phyloP scores from a whole-genome alignment of 92 coral and sea anemone species.

The Phenganax stokvisi region DNA sequence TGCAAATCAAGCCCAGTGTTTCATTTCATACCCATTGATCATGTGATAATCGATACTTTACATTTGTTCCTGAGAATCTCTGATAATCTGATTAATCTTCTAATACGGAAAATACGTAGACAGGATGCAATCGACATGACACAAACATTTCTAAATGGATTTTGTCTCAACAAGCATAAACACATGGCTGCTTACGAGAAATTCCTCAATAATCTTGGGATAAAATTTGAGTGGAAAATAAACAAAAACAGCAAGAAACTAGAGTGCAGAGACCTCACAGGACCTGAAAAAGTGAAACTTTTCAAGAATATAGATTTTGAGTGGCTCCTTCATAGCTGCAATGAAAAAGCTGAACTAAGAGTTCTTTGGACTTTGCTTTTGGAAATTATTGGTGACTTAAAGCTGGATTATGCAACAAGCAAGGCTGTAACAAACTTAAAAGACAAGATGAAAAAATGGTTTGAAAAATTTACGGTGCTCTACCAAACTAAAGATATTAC shows the following conservation, averaged over 20 bases:
- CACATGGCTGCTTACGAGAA: conserved; percentile 37
- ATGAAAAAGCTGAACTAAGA: conserved; percentile 15
- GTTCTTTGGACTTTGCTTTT: conserved; percentile 28
- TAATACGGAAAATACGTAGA: conserved; percentile 47
- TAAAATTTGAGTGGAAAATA: conserved; percentile 41
- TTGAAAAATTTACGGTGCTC: conserved; percentile 25
- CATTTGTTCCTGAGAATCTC: conserved; percentile 58
- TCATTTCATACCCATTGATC: conserved; percentile 48
- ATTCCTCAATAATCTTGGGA: conserved; percentile 33
- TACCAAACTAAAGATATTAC: conserved; percentile 51
- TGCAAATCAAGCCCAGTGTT: conserved; percentile 29
- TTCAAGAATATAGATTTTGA: not conserved
- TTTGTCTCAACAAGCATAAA: conserved; percentile 15
- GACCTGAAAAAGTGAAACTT: conserved; percentile 7
- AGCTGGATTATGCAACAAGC: conserved; percentile 35
- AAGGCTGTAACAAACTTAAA: conserved; percentile 29
- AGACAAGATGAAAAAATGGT: conserved; percentile 42
- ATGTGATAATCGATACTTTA: conserved; percentile 55
- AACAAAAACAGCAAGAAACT: conserved; percentile 22
- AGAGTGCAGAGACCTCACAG: not conserved
- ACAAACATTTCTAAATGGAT: conserved; percentile 40
- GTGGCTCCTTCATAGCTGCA: conserved; percentile 30
- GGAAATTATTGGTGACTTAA: conserved; percentile 36
- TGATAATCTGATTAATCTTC: conserved; percentile 46
- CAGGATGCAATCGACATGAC: conserved; percentile 40